phyloP scores from a whole-genome alignment of 2,888 invertebrate genomes.

The Margaritifera margaritifera region DNA sequence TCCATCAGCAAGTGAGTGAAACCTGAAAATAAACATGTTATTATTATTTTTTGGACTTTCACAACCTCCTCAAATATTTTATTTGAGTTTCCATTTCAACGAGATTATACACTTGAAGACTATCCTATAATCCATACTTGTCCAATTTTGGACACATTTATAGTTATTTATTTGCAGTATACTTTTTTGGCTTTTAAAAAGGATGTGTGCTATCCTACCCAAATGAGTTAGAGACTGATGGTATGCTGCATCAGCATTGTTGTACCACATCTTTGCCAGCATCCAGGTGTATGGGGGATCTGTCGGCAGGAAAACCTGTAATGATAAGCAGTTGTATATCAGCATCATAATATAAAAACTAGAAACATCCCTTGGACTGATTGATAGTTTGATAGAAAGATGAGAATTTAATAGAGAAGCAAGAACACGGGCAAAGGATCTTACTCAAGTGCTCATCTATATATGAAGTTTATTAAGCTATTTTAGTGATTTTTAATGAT shows the following conservation, averaged over 20 bases:
- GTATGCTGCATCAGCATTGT: constrained; percentile 71
- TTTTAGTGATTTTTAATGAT: too few species aligned
- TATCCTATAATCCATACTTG: too few species aligned
- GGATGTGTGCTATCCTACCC: constrained; percentile 44
- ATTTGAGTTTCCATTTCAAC: too few species aligned
- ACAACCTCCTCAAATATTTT: too few species aligned
- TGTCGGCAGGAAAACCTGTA: constrained; percentile 71
- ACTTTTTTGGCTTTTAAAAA: neutral
- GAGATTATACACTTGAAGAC: too few species aligned
- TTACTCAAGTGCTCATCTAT: too few species aligned
- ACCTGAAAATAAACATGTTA: constrained; percentile 50
- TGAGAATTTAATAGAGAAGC: too few species aligned
- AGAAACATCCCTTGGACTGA: neutral
- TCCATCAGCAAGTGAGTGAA: constrained; percentile 75
- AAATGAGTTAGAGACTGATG: constrained; percentile 72
- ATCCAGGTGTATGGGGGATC: constrained; percentile 71
- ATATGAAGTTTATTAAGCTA: too few species aligned
- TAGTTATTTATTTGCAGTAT: too few species aligned
- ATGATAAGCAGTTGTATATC: neutral
- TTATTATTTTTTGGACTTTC: neutral
- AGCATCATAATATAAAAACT: neutral
- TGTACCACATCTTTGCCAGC: constrained; percentile 73
- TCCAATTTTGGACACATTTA: too few species aligned
- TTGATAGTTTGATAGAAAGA: too few species aligned
- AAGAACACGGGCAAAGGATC: too few species aligned